Evolutionary conservation across 2,888 invertebrate species (phyloP).

Genomic region (Pristionchus fissidentatus): DNA sequence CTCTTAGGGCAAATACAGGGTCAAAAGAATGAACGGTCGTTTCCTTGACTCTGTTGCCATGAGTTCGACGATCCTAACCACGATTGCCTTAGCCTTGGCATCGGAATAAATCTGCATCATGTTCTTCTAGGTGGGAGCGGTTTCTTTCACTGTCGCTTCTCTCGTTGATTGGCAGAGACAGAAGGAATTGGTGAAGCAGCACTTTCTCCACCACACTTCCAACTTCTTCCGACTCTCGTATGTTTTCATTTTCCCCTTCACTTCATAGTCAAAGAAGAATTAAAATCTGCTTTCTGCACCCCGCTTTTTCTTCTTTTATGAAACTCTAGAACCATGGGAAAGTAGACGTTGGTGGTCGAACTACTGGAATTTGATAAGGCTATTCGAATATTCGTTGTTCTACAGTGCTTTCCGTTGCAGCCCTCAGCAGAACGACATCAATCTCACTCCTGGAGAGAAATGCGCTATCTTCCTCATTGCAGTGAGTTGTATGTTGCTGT

Average conservation of each 20-base stretch:
- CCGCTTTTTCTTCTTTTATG: background rate
- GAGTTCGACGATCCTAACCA: too few relatives aligned
- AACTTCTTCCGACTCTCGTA: background rate
- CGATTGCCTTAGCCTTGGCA: too few relatives aligned
- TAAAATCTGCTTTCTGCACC: background rate
- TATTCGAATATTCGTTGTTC: too few relatives aligned
- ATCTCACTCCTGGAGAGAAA: slow-evolving; percentile 61
- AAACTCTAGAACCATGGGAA: too few relatives aligned
- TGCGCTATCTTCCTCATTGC: slow-evolving; percentile 52
- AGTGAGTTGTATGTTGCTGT: slow-evolving; percentile 51
- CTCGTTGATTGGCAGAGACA: slow-evolving; percentile 31
- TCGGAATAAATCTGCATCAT: background rate
- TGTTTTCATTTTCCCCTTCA: background rate
- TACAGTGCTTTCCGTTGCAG: too few relatives aligned
- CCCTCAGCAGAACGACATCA: slow-evolving; percentile 35
- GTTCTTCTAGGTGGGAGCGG: slow-evolving; percentile 8
- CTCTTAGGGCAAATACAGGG: too few relatives aligned
- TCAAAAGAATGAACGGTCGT: too few relatives aligned
- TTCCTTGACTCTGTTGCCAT: too few relatives aligned
- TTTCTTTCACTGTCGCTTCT: slow-evolving; percentile 21
- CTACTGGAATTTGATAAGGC: too few relatives aligned
- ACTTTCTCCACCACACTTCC: background rate
- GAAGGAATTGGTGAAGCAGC: background rate
- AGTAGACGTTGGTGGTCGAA: too few relatives aligned
- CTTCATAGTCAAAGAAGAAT: background rate